A percentile compares a stretch with the other conserved stretches of the same genome.
These are phyloP conservation scores for Cheirogaleus medius DNA, from an alignment of 2,113 vertebrate species.

Conservation along the genomic window DNA sequence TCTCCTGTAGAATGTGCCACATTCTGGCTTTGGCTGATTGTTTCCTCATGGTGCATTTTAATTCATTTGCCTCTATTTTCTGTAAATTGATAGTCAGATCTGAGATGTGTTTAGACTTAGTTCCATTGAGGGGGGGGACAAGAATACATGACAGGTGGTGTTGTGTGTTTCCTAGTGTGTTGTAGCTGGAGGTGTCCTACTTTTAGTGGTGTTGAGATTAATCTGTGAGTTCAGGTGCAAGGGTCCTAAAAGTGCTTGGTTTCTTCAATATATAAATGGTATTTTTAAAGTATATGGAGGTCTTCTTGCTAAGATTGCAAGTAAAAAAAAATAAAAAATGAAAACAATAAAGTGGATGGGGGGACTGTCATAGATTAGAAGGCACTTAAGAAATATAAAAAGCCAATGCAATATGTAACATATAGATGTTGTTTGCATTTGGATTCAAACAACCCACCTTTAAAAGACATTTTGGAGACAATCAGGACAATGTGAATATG, in stretches of 20 bases:
- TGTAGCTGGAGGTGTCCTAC: neutral
- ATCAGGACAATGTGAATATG: neutral
- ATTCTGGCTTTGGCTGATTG: neutral
- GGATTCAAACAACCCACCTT: neutral
- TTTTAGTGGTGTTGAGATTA: neutral
- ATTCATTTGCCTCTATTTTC: neutral
- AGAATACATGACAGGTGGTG: neutral
- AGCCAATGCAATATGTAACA: neutral
- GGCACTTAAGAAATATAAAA: neutral
- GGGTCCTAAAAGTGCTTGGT: neutral
- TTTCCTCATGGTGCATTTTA: neutral
- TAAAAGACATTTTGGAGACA: conserved; percentile 12
- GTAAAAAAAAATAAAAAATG: no score
- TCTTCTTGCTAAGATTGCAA: no score
- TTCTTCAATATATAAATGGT: neutral
- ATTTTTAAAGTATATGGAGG: neutral
- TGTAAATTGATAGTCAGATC: neutral
- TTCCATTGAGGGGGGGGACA: neutral
- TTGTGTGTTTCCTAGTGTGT: neutral
- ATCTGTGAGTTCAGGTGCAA: neutral
- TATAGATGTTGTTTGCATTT: neutral
- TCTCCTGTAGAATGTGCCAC: no score
- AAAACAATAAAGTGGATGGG: neutral
- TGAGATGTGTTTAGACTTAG: neutral
- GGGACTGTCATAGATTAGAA: neutral